phyloP scores from a whole-genome alignment of 2,113 vertebrate species.

The Halcyon senegalensis region DNA sequence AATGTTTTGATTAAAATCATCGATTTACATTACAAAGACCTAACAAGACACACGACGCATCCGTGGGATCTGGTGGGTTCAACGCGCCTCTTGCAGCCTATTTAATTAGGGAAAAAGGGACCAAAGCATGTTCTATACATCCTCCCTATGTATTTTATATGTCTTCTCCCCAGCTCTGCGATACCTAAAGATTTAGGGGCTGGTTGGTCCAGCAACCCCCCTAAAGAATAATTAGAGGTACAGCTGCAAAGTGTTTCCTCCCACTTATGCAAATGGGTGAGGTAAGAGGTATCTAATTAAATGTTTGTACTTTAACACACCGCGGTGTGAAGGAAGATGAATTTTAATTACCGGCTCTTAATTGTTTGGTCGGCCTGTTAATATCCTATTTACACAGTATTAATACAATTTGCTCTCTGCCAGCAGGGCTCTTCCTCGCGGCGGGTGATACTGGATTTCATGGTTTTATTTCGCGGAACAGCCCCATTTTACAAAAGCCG shows the following conservation, averaged over 20 bases:
- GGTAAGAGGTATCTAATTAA: constrained; percentile 80
- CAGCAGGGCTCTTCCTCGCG: not conserved
- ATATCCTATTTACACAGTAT: constrained; percentile 65
- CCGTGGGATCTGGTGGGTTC: not conserved
- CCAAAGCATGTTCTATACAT: rapidly evolving
- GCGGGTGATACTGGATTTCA: not conserved
- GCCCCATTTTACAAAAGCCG: rapidly evolving
- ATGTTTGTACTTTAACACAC: constrained; percentile 75
- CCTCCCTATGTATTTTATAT: rapidly evolving
- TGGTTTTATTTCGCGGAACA: not conserved
- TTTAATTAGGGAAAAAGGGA: rapidly evolving
- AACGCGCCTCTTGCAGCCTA: rapidly evolving
- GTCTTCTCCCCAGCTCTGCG: rapidly evolving
- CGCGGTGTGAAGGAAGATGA: constrained; percentile 67
- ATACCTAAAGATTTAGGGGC: not conserved
- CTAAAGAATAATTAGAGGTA: constrained; percentile 51
- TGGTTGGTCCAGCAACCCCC: not conserved
- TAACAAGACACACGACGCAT: not conserved
- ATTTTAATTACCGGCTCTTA: constrained; percentile 83
- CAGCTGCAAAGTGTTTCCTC: constrained; percentile 66
- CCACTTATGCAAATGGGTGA: constrained; percentile 74
- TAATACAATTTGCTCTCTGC: constrained; percentile 17
- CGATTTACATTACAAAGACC: not conserved
- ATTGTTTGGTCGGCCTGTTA: constrained; percentile 76
- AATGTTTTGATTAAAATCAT: not conserved